Conservation (phyloP, 2,113 vertebrate species). For the Tiliqua scincoides region DNA sequence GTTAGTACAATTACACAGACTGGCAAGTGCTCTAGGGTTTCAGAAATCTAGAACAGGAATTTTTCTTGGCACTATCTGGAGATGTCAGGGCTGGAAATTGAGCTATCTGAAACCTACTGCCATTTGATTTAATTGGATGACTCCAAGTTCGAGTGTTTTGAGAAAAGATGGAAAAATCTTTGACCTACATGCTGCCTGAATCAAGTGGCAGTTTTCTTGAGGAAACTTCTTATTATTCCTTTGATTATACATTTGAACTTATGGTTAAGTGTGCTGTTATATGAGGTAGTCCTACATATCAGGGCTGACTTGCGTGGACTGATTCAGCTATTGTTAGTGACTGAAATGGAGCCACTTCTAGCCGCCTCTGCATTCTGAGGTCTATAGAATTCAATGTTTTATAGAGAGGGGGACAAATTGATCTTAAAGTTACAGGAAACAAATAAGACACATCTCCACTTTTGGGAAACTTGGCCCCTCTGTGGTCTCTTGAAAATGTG, state of each 20-base stretch:
- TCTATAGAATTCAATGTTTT: constrained; percentile 1
- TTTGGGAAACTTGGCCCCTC: background rate
- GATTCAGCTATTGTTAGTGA: background rate
- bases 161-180: background rate
- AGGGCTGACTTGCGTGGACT: background rate
- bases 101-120: no score
- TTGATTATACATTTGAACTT: background rate
- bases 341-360: background rate
- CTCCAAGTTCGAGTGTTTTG: background rate
- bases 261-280: no score
- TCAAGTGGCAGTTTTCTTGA: background rate
- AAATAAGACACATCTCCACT: background rate
- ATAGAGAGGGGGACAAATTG: background rate
- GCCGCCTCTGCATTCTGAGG: background rate
- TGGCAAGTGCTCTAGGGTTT: no score
- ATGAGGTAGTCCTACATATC: background rate
- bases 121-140: background rate
- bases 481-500: background rate
- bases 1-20: no score
- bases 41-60: no score
- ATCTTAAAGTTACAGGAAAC: background rate
- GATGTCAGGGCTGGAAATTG: no score
- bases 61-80: no score
- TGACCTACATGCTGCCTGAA: background rate
- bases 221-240: background rate